These are phyloP conservation scores for Synodontis membranacea DNA, from an alignment of 2,113 vertebrate genomes.

Conservation along the genomic window DNA sequence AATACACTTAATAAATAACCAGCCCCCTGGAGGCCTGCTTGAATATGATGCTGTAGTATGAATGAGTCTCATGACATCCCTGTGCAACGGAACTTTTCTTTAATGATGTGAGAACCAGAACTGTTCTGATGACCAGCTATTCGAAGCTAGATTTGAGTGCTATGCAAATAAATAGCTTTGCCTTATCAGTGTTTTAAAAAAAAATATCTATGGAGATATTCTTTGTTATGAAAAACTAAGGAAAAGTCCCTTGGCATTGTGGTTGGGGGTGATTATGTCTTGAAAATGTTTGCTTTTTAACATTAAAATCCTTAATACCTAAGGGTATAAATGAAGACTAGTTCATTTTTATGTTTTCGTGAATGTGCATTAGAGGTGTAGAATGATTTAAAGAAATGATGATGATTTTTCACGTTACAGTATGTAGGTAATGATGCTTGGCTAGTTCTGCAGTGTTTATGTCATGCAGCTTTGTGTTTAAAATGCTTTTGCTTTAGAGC, in stretches of 20 bases:
- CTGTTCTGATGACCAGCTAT: not conserved
- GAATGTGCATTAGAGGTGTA: not conserved
- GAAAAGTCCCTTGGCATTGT: not conserved
- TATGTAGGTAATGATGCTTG: not conserved
- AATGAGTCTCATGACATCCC: slow-evolving; percentile 12
- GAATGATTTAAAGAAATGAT: not conserved
- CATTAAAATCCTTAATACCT: not conserved
- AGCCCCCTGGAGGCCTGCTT: not conserved
- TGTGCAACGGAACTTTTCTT: not conserved
- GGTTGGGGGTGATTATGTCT: not conserved
- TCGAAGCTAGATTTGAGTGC: not conserved
- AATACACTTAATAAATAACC: not conserved
- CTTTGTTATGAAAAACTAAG: not conserved
- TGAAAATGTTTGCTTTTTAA: not conserved
- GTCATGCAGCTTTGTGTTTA: not conserved
- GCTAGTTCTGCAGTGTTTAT: not conserved
- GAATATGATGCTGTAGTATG: slow-evolving; percentile 16
- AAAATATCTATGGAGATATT: not conserved
- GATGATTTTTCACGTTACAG: not conserved
- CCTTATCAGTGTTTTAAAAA: not conserved
- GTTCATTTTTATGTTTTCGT: not conserved
- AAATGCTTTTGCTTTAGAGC: not conserved
- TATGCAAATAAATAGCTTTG: not conserved
- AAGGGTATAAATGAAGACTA: not conserved
- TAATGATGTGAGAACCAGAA: not conserved